Conservation (phyloP, 2,797 vertebrate species). For the Lemur catta region DNA sequence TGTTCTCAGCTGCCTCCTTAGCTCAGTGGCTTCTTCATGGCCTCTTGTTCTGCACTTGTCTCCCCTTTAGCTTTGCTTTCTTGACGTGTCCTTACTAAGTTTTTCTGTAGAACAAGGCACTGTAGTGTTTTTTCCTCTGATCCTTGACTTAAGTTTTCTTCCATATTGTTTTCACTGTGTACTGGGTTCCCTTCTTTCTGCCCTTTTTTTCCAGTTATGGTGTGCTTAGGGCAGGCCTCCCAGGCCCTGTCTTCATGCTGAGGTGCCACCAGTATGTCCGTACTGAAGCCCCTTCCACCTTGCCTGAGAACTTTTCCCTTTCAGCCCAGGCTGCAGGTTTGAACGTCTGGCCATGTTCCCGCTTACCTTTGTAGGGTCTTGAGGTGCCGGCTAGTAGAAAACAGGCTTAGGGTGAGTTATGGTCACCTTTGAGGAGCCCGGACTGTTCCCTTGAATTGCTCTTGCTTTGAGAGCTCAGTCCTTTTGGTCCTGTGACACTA, state of each 20-base stretch:
- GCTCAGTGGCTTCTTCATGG: rapidly evolving
- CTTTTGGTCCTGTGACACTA: background rate
- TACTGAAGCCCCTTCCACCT: background rate
- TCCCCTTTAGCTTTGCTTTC: background rate
- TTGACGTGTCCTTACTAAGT: too few species aligned
- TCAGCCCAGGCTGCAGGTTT: background rate
- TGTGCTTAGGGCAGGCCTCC: too few species aligned
- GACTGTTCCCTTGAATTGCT: background rate
- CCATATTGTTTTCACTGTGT: background rate
- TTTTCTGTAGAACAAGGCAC: background rate
- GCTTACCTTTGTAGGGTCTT: background rate
- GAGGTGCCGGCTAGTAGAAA: background rate
- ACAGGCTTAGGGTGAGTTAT: background rate
- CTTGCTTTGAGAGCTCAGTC: background rate
- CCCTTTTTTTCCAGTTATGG: background rate
- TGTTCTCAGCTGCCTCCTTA: background rate
- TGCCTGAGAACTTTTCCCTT: background rate
- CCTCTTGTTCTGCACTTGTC: background rate
- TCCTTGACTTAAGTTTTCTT: rapidly evolving
- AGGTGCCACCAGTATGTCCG: rapidly evolving
- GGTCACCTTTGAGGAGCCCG: background rate
- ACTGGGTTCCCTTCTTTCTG: background rate
- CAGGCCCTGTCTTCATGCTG: background rate
- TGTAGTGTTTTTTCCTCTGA: background rate
- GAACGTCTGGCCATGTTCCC: background rate